Evolutionary conservation across 2,797 vertebrate genomes (phyloP).

Genomic region (Chrosomus eos): DNA sequence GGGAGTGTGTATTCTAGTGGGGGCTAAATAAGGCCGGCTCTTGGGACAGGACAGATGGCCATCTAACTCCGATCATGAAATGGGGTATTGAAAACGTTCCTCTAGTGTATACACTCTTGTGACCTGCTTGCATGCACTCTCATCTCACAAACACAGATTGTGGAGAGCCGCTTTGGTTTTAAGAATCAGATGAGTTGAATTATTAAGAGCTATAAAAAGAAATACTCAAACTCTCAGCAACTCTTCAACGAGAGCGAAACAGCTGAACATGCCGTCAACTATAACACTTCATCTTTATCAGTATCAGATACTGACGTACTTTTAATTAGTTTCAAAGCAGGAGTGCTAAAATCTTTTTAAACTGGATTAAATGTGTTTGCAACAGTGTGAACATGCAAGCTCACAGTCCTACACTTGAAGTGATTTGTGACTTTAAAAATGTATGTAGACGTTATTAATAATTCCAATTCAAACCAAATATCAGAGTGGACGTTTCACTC

Average conservation of each 20-base stretch:
- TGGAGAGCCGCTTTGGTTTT: slow-evolving; percentile 35
- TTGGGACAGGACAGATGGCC: slow-evolving; percentile 53
- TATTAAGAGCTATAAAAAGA: slow-evolving; percentile 51
- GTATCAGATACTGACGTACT: slow-evolving; percentile 16
- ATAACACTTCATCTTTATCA: not conserved
- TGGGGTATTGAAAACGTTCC: slow-evolving; percentile 33
- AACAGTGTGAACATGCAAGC: not conserved
- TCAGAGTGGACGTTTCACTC: not conserved
- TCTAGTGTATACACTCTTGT: slow-evolving; percentile 28
- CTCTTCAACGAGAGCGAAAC: slow-evolving; percentile 9
- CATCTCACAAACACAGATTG: slow-evolving; percentile 37
- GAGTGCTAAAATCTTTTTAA: not conserved
- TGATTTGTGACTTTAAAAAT: slow-evolving; percentile 23
- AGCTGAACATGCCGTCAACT: not conserved
- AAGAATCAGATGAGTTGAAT: slow-evolving; percentile 46
- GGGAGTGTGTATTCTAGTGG: slow-evolving; percentile 5
- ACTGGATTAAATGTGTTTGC: slow-evolving; percentile 1
- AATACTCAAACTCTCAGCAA: slow-evolving; percentile 23
- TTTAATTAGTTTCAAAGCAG: slow-evolving; percentile 26
- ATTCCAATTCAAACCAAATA: slow-evolving; percentile 17
- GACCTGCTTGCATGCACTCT: slow-evolving; percentile 29
- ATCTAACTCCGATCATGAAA: slow-evolving; percentile 48
- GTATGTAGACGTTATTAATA: slow-evolving; percentile 17
- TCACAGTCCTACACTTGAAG: not conserved
- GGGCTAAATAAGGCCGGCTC: slow-evolving; percentile 37